Evolutionary conservation across 2,888 invertebrate genomes (phyloP).

Genomic region (Ceriagrion tenellum): DNA sequence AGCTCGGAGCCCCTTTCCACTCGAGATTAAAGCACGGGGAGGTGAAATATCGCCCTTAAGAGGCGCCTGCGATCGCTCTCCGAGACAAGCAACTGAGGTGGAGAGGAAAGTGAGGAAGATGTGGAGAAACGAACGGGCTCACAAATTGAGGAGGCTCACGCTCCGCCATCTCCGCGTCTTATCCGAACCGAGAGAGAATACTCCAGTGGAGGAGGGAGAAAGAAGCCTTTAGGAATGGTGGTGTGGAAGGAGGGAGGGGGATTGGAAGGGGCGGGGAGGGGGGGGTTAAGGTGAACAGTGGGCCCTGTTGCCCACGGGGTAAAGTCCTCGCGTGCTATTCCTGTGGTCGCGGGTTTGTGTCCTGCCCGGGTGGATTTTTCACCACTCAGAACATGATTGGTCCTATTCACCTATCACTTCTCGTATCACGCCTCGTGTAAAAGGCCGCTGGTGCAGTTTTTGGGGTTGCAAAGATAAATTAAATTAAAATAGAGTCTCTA

Average conservation of each 20-base stretch:
- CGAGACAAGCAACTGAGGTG: background rate
- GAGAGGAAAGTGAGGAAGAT: background rate
- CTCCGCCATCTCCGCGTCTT: background rate
- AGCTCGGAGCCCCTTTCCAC: background rate
- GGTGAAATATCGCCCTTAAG: background rate
- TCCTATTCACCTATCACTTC: too few relatives aligned
- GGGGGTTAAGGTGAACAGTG: too few relatives aligned
- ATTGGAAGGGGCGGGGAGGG: background rate
- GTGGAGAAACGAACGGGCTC: background rate
- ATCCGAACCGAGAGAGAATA: background rate
- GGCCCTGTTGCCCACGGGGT: too few relatives aligned
- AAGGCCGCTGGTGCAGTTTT: too few relatives aligned
- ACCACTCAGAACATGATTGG: too few relatives aligned
- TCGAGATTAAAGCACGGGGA: background rate
- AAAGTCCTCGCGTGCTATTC: too few relatives aligned
- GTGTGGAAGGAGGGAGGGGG: background rate
- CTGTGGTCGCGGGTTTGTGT: too few relatives aligned
- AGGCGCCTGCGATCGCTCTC: background rate
- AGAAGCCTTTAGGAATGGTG: background rate
- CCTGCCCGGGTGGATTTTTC: too few relatives aligned
- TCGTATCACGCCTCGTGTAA: too few relatives aligned
- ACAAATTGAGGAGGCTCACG: background rate
- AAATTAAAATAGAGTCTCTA: too few relatives aligned
- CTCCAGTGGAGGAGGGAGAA: background rate
- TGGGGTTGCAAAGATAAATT: too few relatives aligned